Evolutionary conservation across 2,113 vertebrate genomes (phyloP).

Genomic region (Tragelaphus scriptus): DNA sequence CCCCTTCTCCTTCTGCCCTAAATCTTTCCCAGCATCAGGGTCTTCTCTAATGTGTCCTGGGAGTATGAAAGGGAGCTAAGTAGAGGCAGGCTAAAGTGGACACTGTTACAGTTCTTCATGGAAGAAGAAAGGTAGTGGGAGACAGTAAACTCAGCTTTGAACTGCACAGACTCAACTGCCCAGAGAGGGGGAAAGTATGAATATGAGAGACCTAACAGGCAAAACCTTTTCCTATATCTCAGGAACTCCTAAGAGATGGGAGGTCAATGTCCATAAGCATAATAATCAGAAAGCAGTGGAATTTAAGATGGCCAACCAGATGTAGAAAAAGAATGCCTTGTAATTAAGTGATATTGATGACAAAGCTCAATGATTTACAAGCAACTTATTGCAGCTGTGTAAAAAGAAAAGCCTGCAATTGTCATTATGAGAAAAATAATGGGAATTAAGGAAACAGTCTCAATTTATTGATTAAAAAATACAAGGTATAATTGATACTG

Average conservation of each 20-base stretch:
- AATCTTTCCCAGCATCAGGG: background rate
- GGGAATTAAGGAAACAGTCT: background rate
- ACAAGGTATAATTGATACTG: background rate
- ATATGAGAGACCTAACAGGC: background rate
- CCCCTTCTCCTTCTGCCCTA: background rate
- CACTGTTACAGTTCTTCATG: background rate
- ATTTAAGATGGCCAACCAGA: background rate
- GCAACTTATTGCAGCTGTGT: background rate
- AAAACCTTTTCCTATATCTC: background rate
- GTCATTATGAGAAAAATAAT: background rate
- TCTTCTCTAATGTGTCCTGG: background rate
- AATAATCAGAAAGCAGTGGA: background rate
- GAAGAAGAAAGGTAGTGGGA: background rate
- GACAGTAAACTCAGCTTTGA: background rate
- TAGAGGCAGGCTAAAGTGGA: background rate
- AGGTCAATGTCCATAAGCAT: background rate
- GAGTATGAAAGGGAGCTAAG: background rate
- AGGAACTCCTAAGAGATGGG: background rate
- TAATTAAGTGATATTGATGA: background rate
- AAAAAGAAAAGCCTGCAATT: background rate
- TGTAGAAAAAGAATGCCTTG: background rate
- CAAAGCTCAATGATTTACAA: background rate
- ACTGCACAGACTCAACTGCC: background rate
- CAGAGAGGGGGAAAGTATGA: background rate
- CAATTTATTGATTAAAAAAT: background rate